phyloP scores from a whole-genome alignment of 2,888 invertebrate species.

The Caenorhabditis angaria region DNA sequence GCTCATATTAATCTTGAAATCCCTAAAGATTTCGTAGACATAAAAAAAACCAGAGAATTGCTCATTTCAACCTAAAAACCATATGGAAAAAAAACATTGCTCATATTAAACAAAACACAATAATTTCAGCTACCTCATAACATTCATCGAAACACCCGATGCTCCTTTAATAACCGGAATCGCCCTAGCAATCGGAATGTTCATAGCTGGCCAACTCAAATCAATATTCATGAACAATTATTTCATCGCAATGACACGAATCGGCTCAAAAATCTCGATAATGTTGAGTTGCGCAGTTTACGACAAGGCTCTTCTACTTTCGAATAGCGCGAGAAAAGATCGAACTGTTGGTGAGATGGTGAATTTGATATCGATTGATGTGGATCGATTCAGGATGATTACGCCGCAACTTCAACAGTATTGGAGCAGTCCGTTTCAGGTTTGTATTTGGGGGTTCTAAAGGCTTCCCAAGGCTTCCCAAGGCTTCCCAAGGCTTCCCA shows the following conservation, averaged over 20 bases:
- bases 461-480: too few relatives aligned
- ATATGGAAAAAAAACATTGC: not conserved
- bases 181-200: conserved; percentile 61
- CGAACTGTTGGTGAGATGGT: conserved; percentile 76
- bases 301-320: conserved; percentile 74
- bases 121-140: conserved; percentile 59
- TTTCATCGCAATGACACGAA: conserved; percentile 58
- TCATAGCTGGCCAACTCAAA: conserved; percentile 51
- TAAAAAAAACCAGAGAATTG: not conserved
- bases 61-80: too few relatives aligned
- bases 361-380: conserved; percentile 76
- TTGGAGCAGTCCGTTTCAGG: conserved; percentile 70
- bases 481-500: too few relatives aligned
- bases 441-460: conserved; percentile 5
- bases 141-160: conserved; percentile 63
- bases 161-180: conserved; percentile 64
- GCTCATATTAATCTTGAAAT: not conserved
- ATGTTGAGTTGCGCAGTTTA: conserved; percentile 68
- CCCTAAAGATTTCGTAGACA: not conserved
- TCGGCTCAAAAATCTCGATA: conserved; percentile 64
- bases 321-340: conserved; percentile 73
- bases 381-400: conserved; percentile 73
- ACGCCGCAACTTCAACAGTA: conserved; percentile 70
- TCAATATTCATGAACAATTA: conserved; percentile 60
- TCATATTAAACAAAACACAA: not conserved